These are phyloP conservation scores for Ficedula albicollis DNA, from an alignment of 2,797 vertebrate species.

Conservation along the genomic window DNA sequence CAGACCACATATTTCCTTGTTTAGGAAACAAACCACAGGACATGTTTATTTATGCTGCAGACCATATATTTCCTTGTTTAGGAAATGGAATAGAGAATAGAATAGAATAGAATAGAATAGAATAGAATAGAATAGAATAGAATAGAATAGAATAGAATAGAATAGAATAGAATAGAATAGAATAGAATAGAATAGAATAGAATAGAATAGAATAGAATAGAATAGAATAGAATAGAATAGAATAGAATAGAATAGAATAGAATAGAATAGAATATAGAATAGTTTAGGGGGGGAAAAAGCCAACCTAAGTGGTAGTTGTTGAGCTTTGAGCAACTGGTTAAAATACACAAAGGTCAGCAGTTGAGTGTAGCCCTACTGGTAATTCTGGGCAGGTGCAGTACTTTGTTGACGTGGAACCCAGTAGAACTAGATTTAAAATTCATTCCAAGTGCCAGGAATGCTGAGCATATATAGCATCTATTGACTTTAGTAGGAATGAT, in stretches of 20 bases:
- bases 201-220: too few species aligned
- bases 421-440: neutral
- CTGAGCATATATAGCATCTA: neutral
- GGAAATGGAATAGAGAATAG: neutral
- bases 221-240: too few species aligned
- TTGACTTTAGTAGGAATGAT: neutral
- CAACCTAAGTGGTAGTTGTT: neutral
- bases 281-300: accelerated
- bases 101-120: too few species aligned
- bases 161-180: too few species aligned
- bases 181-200: neutral
- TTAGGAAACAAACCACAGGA: slow-evolving; percentile 16
- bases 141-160: too few species aligned
- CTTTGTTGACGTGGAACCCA: neutral
- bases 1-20: slow-evolving; percentile 35
- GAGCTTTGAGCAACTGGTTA: neutral
- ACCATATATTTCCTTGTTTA: slow-evolving; percentile 44
- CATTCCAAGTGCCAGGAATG: neutral
- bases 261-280: neutral
- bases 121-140: neutral
- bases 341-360: neutral
- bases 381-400: neutral
- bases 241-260: too few species aligned
- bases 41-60: slow-evolving; percentile 44
- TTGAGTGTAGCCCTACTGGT: neutral